Evolutionary conservation across 2,797 vertebrate genomes (phyloP).

Genomic region (Scolopax rusticola): DNA sequence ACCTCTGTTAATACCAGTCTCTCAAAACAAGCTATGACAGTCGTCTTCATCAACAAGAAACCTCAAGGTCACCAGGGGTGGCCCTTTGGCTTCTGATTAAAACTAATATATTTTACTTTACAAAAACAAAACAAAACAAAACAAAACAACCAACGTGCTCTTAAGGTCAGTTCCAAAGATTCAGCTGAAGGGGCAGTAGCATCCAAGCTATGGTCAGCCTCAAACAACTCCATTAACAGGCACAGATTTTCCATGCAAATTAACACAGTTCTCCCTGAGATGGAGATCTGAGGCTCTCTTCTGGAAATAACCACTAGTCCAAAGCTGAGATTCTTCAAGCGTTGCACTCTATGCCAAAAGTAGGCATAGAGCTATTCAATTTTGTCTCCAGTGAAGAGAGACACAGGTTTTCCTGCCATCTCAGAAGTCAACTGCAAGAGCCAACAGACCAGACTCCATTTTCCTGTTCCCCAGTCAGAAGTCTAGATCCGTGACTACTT

Average conservation of each 20-base stretch:
- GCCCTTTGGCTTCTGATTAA: neutral
- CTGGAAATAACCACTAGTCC: neutral
- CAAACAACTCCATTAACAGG: neutral
- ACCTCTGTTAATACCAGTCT: neutral
- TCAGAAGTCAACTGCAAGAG: neutral
- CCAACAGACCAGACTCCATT: neutral
- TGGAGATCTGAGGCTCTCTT: neutral
- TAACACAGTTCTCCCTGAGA: neutral
- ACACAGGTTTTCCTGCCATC: neutral
- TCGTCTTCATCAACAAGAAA: neutral
- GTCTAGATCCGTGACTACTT: neutral
- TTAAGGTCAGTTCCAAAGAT: neutral
- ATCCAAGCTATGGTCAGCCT: fast-evolving
- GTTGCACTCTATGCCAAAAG: neutral
- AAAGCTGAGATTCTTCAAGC: neutral
- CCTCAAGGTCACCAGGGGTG: neutral
- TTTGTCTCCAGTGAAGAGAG: neutral
- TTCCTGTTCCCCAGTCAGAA: neutral
- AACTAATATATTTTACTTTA: neutral
- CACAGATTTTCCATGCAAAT: neutral
- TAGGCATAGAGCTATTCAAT: neutral
- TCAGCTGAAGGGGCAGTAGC: neutral
- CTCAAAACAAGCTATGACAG: neutral
- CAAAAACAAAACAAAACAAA: neutral
- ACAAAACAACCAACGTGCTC: neutral